Evolutionary conservation across 2,888 invertebrate species (phyloP), one percentile per base, ranked within the genome.

Genomic region (Parascotia fuliginaria): DNA sequence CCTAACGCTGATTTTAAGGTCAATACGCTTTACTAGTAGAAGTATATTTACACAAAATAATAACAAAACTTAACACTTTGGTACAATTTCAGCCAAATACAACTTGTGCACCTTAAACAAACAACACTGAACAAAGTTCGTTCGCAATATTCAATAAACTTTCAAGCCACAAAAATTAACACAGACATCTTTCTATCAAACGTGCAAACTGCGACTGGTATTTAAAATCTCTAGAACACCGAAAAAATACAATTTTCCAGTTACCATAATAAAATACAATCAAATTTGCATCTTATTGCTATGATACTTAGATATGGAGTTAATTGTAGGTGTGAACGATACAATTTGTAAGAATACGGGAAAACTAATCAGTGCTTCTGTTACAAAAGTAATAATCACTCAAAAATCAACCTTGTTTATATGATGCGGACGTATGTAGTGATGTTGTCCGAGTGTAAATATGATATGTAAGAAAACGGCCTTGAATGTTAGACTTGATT

Each of bases 171-270:
- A 9, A 48, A 28, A 39, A 48, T 11, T 13, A 15, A 58, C 49
- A 39, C 45, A 46, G 45, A 45, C 46, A 16, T 44, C 39, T 24
- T 24, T 77, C 67, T 70, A 59, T 60, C 74, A 65, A 62, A 58
- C 64, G 70, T 59, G 51, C 74, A 66, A 70, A 69, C 75, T 66
- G 60, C 59, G 67, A 81, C 73, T 79, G 82, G 68, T 77, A 70
- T 60, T 64, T 59, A 70, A 71, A 52, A 31, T 57, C 57, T 55
- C 58, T 56, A 65, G 60, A 68, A 59, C 57, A 48, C 15, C 29
- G 9, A 51, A 41, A 44, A 36, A 33, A 54, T 50, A 50, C 42
- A 60, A 57, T 39, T 42, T 33, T 28, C 12, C 12, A 12, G 7
- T 7, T 31, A 4, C 5, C 1, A 5, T 9, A 31, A 9, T 31